phyloP scores from a whole-genome alignment of 2,888 invertebrate genomes.

The Himalopsyche tibetana region DNA sequence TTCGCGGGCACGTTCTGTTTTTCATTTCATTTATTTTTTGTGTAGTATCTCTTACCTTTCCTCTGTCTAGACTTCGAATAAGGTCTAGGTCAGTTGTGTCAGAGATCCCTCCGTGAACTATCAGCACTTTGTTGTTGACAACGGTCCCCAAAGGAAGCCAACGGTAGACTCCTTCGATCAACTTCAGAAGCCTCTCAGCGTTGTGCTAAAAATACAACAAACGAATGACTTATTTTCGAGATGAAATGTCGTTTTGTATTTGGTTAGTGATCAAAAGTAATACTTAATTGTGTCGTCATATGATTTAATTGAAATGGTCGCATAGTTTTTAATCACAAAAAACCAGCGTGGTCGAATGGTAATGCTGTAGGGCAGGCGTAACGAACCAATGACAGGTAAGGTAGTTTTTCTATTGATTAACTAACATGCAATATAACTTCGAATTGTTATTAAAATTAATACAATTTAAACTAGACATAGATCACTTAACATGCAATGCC shows the following conservation, averaged over 20 bases:
- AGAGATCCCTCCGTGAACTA: constrained; percentile 95
- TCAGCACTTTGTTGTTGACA: constrained; percentile 91
- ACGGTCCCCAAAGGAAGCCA: constrained; percentile 95
- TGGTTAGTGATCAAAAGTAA: too few relatives aligned
- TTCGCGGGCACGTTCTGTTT: background rate
- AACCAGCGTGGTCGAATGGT: too few relatives aligned
- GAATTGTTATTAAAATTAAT: too few relatives aligned
- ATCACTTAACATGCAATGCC: too few relatives aligned
- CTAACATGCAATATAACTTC: too few relatives aligned
- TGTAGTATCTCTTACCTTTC: constrained; percentile 81
- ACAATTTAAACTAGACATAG: too few relatives aligned
- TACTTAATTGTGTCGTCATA: too few relatives aligned
- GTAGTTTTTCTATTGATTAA: too few relatives aligned
- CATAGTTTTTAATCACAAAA: too few relatives aligned
- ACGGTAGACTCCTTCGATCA: constrained; percentile 93
- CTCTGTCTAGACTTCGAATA: constrained; percentile 87
- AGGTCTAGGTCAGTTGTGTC: constrained; percentile 90
- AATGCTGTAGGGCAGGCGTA: too few relatives aligned
- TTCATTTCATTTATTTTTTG: background rate
- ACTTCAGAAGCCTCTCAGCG: constrained; percentile 84
- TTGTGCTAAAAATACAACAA: constrained; percentile 78
- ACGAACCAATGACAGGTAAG: too few relatives aligned
- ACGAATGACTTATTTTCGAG: background rate
- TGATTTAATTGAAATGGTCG: too few relatives aligned
- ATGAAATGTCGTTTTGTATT: background rate